Conservation (phyloP, 2,797 vertebrate genomes). For the Galaxias olidus region DNA sequence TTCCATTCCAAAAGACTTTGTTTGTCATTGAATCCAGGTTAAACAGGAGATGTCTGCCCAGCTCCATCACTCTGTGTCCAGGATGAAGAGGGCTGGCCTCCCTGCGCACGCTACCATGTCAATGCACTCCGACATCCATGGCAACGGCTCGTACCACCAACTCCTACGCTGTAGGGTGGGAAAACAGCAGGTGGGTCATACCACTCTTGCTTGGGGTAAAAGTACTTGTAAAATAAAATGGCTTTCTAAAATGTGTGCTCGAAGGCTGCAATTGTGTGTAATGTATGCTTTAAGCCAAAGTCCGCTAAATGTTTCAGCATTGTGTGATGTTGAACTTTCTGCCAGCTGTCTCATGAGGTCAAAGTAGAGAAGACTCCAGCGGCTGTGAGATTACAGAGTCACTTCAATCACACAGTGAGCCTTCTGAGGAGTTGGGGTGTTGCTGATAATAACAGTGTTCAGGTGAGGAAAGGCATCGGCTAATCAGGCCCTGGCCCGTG, state of each 20-base stretch:
- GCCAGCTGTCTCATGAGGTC: slow-evolving; percentile 73
- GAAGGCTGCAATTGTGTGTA: neutral
- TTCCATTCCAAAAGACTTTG: too few species aligned
- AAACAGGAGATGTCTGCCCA: slow-evolving; percentile 57
- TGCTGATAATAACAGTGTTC: slow-evolving; percentile 67
- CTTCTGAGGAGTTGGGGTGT: slow-evolving; percentile 64
- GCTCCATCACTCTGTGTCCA: slow-evolving; percentile 72
- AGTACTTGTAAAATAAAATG: neutral
- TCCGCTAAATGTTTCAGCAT: slow-evolving; percentile 16
- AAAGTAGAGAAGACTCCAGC: slow-evolving; percentile 54
- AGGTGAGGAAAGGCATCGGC: slow-evolving; percentile 57
- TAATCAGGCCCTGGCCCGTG: neutral
- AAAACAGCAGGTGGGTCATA: slow-evolving; percentile 67
- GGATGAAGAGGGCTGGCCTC: slow-evolving; percentile 66
- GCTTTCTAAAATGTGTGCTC: neutral
- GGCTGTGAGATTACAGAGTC: slow-evolving; percentile 56
- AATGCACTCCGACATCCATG: slow-evolving; percentile 60
- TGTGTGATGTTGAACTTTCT: neutral
- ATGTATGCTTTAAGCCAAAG: neutral
- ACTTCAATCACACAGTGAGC: slow-evolving; percentile 73
- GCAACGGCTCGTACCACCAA: slow-evolving; percentile 48
- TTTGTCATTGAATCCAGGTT: slow-evolving; percentile 56
- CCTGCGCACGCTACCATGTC: slow-evolving; percentile 59
- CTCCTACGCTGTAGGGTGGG: slow-evolving; percentile 58
- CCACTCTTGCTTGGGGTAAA: too few species aligned